Evolutionary conservation across 1,140 invertebrate species (phyloP).

Genomic region (Araneus ventricosus): DNA sequence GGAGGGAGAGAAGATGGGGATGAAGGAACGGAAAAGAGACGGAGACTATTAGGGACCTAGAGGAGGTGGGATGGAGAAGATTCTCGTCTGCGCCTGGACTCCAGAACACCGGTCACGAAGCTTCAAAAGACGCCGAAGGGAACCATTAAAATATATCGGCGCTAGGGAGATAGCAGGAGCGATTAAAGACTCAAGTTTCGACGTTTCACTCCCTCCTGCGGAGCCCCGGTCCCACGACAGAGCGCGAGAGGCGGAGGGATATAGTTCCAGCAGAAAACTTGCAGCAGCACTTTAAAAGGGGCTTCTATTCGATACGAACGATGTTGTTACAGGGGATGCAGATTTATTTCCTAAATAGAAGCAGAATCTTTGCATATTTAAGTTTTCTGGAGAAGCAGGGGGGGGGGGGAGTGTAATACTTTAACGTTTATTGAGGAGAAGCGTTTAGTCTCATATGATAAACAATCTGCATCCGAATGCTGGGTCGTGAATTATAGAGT

Average conservation of each 20-base stretch:
- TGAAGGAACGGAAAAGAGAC: constrained; percentile 32
- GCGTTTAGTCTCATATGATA: constrained; percentile 62
- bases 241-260: constrained; percentile 59
- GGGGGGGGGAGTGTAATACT: constrained; percentile 32
- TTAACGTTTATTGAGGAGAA: constrained; percentile 63
- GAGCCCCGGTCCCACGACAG: constrained; percentile 52
- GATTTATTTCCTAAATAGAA: constrained; percentile 70
- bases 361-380: constrained; percentile 73
- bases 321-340: constrained; percentile 72
- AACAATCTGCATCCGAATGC: constrained; percentile 57
- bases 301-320: constrained; percentile 54
- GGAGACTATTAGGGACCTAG: constrained; percentile 62
- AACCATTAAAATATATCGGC: constrained; percentile 76
- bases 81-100: constrained; percentile 64
- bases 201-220: constrained; percentile 52
- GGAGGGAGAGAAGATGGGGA: constrained; percentile 4
- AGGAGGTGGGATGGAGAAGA: constrained; percentile 34
- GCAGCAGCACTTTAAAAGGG: constrained; percentile 53
- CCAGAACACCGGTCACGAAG: constrained; percentile 73
- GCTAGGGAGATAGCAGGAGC: constrained; percentile 72
- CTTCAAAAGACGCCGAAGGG: constrained; percentile 74
- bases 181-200: constrained; percentile 75
- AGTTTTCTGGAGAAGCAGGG: constrained; percentile 41
- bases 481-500: constrained; percentile 62
- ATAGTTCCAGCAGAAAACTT: constrained; percentile 70